Base-by-base conservation (phyloP, 2,797 vertebrate species). In the Semaprochilodus insignis region DNA sequence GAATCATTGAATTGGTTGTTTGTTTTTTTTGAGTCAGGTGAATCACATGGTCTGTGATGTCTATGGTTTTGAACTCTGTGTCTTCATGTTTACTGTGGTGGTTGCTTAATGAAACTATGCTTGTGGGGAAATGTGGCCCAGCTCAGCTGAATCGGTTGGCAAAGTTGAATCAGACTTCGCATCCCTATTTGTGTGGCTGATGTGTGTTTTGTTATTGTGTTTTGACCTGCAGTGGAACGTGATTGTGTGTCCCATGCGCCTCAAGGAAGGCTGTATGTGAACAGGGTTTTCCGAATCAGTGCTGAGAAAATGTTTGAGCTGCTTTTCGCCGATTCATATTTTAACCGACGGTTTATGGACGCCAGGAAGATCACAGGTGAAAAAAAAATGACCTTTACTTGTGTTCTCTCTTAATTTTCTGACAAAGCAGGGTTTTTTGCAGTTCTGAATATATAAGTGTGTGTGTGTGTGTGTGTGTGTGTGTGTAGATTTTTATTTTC, bases 261-360 rank as follows among this genome's bases (percentile, higher is more conserved):
- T 77, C 95, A 94, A 40, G 98, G 98, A 85, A 95, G 95, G 85
- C 92, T 98, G 75, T 96, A 92, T 85, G 91, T 99, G 81, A 97
- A 99, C 92, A 95, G 93, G 70, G 94, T 98, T 85, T 99, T 97
- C 87, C 95, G 93, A 90, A 94, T 99, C 87, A 96, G 96, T 66
- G 97, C 97, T 16, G 94, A 92, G 82, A 97, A 95, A 89, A 97
- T 99, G 97, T 99, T 99, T 86, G 97, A 97, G 85, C 88, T 99
- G 87, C 97, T 99, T 83, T 99, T 99, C 93, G 97, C 95, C 0
- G 96, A 96, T 85, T 99, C 98, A 19, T 88, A 82, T 86, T 99
- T 99, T 91, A 93, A 95, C 83, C 96, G 93, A 89, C 95, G 94
- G 85, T 99, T 98, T 89, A 86, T 94, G 90, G 89, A 76, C 63